Conservation (phyloP, 1,140 invertebrate species). For the Chlorops oryzae region DNA sequence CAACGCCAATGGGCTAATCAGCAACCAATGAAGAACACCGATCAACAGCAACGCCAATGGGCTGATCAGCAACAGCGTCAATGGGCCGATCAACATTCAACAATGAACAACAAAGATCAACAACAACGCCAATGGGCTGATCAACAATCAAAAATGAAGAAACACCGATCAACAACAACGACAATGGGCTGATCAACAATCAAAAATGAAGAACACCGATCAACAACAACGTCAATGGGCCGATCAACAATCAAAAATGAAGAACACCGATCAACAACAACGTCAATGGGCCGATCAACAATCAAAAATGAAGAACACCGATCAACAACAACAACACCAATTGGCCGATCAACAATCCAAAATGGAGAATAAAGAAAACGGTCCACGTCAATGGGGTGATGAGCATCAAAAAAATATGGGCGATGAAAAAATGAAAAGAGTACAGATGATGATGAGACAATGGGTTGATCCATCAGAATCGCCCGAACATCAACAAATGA, state of each 20-base stretch:
- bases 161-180: background rate
- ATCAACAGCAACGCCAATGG: constrained; percentile 5
- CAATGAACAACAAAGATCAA: constrained; percentile 2
- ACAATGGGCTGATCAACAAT: constrained; percentile 4
- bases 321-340: background rate
- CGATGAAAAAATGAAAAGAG: background rate
- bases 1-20: constrained; percentile 12
- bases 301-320: background rate
- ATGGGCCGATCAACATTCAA: background rate
- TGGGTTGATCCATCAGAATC: background rate
- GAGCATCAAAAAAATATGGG: background rate
- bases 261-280: constrained; percentile 7
- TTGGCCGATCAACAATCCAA: background rate
- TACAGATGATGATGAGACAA: background rate
- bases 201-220: background rate
- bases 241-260: constrained; percentile 6
- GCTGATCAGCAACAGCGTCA: constrained; percentile 5
- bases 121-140: background rate
- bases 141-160: background rate
- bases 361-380: background rate
- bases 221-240: constrained; percentile 9
- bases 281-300: constrained; percentile 3
- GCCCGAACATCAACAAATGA: background rate
- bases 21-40: background rate
- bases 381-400: background rate